Conservation (phyloP, 2,888 invertebrate species). For the Yponomeuta cagnagella region DNA sequence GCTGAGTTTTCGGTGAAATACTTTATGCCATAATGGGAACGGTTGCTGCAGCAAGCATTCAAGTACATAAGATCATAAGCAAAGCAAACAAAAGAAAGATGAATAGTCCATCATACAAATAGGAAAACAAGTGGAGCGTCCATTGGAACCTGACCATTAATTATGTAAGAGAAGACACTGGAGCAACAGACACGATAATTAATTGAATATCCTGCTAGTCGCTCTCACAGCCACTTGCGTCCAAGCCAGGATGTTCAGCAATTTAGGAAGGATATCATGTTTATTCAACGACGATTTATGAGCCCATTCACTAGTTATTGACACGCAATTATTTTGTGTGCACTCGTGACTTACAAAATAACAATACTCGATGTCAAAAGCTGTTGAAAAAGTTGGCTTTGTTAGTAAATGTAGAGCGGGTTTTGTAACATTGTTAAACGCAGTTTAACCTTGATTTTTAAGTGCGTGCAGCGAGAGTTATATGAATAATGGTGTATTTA, state of each 20-base stretch:
- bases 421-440: background rate
- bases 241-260: background rate
- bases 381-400: background rate
- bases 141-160: background rate
- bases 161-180: background rate
- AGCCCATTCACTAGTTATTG: background rate
- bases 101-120: background rate
- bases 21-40: too few relatives aligned
- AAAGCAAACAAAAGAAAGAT: background rate
- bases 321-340: background rate
- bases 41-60: too few relatives aligned
- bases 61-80: background rate
- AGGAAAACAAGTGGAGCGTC: background rate
- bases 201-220: slow-evolving; percentile 8
- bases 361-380: slow-evolving; percentile 8
- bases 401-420: background rate
- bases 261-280: slow-evolving; percentile 8
- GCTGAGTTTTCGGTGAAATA: too few relatives aligned
- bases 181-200: background rate
- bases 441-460: background rate
- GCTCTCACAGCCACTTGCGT: background rate
- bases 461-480: background rate
- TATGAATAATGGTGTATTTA: background rate
- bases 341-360: slow-evolving; percentile 1
- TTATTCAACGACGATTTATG: slow-evolving; percentile 2